Conservation (phyloP, 2,888 invertebrate species). For the Listrodromus nycthemerus region DNA sequence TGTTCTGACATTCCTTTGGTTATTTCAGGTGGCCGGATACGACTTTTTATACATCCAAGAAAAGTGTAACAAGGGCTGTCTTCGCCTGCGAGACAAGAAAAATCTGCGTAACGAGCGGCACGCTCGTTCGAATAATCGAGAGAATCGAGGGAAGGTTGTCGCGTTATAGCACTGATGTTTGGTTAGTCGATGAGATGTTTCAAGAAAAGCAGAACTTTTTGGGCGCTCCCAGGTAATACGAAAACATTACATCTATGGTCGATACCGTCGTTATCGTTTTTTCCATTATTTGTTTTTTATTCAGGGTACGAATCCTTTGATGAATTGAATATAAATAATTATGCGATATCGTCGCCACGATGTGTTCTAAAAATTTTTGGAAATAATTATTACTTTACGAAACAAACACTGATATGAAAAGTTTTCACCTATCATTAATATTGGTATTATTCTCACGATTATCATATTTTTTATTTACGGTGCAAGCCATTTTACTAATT, state of each 20-base stretch:
- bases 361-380: too few species aligned
- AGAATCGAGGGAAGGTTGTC: neutral
- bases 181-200: constrained; percentile 18
- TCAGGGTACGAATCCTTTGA: neutral
- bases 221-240: constrained; percentile 8
- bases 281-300: too few species aligned
- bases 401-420: too few species aligned
- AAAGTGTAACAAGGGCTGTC: neutral
- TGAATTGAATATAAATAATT: too few species aligned
- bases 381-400: too few species aligned
- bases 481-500: too few species aligned
- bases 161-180: neutral
- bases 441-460: too few species aligned
- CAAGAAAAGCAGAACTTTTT: constrained; percentile 9
- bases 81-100: neutral
- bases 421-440: too few species aligned
- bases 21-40: neutral
- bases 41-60: neutral
- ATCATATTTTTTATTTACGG: too few species aligned
- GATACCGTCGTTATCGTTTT: too few species aligned
- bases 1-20: neutral
- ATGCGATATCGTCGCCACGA: too few species aligned
- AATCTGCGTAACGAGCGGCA: neutral
- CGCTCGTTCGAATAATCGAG: neutral
- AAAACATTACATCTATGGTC: neutral